Evolutionary conservation across 1,140 invertebrate genomes (phyloP).

Genomic region (Venustaconcha ellipsiformis): DNA sequence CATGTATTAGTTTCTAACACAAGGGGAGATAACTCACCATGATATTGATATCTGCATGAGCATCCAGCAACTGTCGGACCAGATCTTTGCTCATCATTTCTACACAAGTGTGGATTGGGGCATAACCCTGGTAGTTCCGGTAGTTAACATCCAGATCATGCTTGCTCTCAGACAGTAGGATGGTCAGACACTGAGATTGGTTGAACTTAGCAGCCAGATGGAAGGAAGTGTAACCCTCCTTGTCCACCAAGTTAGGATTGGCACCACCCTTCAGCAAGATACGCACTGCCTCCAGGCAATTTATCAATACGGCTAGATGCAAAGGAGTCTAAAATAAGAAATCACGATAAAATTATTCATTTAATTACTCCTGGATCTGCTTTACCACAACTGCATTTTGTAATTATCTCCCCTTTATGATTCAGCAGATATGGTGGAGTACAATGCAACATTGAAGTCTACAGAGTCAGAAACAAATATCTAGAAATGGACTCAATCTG

Average conservation of each 20-base stretch:
- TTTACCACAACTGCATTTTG: too few relatives aligned
- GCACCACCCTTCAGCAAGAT: conserved; percentile 17
- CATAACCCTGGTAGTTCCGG: conserved; percentile 51
- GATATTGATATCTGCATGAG: conserved; percentile 24
- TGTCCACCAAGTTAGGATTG: conserved; percentile 24
- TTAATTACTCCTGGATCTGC: too few relatives aligned
- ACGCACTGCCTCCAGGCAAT: conserved; percentile 13
- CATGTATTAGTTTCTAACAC: background rate
- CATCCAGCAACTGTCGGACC: conserved; percentile 9
- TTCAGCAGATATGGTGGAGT: too few relatives aligned
- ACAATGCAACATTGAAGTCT: too few relatives aligned
- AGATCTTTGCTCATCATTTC: conserved; percentile 9
- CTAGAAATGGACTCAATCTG: too few relatives aligned
- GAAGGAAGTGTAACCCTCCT: conserved; percentile 18
- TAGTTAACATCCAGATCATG: conserved; percentile 33
- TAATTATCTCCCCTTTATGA: too few relatives aligned
- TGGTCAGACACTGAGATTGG: conserved; percentile 30
- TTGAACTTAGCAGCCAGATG: conserved; percentile 39
- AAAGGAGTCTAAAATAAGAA: conserved; percentile 45
- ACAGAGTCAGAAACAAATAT: too few relatives aligned
- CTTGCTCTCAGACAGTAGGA: conserved; percentile 24
- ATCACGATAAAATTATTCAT: too few relatives aligned
- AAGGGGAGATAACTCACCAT: conserved; percentile 10
- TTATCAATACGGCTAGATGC: conserved; percentile 35
- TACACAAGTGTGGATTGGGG: conserved; percentile 23